phyloP scores from a whole-genome alignment of 53 echinoderm and acorn worm species.

The Stichopus horrens region DNA sequence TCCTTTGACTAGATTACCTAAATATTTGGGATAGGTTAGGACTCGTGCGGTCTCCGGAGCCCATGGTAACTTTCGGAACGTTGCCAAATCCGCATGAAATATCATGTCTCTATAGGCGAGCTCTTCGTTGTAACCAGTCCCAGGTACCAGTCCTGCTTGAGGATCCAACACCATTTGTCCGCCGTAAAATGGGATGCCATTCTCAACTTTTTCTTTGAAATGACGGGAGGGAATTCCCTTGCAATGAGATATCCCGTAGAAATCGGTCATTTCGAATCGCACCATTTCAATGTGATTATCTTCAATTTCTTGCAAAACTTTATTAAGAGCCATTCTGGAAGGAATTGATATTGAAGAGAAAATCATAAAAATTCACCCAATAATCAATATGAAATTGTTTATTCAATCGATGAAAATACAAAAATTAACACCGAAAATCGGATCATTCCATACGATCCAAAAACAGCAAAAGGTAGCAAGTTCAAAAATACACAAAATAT shows the following conservation, averaged over 20 bases:
- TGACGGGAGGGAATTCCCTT: constrained; percentile 73
- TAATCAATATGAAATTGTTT: too few relatives aligned
- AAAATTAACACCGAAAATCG: too few relatives aligned
- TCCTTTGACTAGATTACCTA: constrained; percentile 51
- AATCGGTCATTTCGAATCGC: constrained; percentile 79
- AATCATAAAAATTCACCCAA: too few relatives aligned
- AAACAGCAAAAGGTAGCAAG: too few relatives aligned
- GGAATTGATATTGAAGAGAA: too few relatives aligned
- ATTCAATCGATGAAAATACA: too few relatives aligned
- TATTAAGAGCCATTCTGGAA: constrained; percentile 22
- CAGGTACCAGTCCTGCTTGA: constrained; percentile 38
- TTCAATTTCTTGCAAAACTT: constrained; percentile 47
- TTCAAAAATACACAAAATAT: too few relatives aligned
- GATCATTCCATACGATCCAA: too few relatives aligned
- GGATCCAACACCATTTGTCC: constrained; percentile 67
- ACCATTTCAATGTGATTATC: constrained; percentile 62
- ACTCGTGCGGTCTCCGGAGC: constrained; percentile 66
- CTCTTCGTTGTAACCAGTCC: constrained; percentile 70
- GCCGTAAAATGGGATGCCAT: constrained; percentile 60
- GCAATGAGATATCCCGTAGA: constrained; percentile 71
- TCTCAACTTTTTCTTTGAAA: constrained; percentile 56
- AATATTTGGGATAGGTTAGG: constrained; percentile 59
- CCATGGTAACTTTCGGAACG: constrained; percentile 83
- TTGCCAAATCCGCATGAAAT: constrained; percentile 67
- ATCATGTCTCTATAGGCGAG: constrained; percentile 63